Base-by-base conservation (phyloP, 2,888 invertebrate genomes). In the Chrysomela aeneicollis region DNA sequence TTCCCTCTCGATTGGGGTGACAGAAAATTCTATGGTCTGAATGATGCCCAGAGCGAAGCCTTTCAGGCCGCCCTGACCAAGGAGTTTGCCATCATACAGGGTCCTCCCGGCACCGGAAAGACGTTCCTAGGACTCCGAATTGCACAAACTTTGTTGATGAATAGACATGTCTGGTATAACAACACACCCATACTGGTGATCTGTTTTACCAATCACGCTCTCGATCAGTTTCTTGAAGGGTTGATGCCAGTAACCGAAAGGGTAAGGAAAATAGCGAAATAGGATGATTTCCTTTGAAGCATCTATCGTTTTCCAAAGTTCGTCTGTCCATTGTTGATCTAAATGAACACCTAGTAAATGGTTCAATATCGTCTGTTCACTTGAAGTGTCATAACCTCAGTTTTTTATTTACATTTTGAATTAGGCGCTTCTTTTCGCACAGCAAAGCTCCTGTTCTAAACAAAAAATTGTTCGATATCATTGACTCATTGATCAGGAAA, bases 41-140 rank as follows among this genome's bases (percentile, higher is more conserved):
- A 94, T 78, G 78, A 83, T 5, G 87, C 89, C 0, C 94, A 95
- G 81, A 81, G 85, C 65, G 77, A 81, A 37, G 94, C 94, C 0
- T 89, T 88, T 73, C 84, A 86, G 71, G 85, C 87, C 32, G 92
- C 92, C 0, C 76, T 95, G 1, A 89, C 87, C 0, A 85, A 87
- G 74, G 90, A 93, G 81, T 88, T 94, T 69, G 88, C 88, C 0
- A 85, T 94, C 0, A 92, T 94, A 66, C 94, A 94, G 84, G 95
- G 95, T 0, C 94, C 94, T 0, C 94, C 95, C 0, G 95, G 95
- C 1, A 94, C 94, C 0, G 95, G 94, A 0, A 95, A 94, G 84
- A 94, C 94, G 0, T 91, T 86, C 78, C 80, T 94, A 66, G 94
- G 94, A 0, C 82, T 92, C 30, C 90, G 91, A 85, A 87, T 95